Percentiles rank a stretch among this genome's conserved stretches.
phyloP scores from a whole-genome alignment of 2,888 invertebrate genomes.

The Drosophila neotestacea region DNA sequence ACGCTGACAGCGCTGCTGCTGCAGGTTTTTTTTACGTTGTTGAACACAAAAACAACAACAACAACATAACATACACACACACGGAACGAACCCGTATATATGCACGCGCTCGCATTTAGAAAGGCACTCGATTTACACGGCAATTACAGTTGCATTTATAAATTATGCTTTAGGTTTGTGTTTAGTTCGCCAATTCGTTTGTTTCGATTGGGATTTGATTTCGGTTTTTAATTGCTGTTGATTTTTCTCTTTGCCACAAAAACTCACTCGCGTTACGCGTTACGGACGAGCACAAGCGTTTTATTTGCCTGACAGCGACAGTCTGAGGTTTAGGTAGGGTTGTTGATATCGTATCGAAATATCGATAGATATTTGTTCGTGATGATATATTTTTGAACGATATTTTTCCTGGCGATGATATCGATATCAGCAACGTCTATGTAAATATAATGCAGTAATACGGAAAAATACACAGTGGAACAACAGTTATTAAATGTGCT shows the following conservation, averaged over 20 bases:
- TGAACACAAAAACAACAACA: conserved; percentile 69
- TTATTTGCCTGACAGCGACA: conserved; percentile 58
- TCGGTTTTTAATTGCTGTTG: conserved; percentile 48
- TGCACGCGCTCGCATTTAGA: conserved; percentile 72
- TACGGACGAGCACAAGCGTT: conserved; percentile 58
- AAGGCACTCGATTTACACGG: conserved; percentile 60
- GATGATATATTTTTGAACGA: no score
- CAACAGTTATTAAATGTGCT: no score
- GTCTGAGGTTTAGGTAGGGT: conserved; percentile 27
- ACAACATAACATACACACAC: conserved; percentile 52
- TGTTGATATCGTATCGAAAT: no score
- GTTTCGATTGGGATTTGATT: conserved; percentile 42
- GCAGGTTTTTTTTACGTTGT: conserved; percentile 62
- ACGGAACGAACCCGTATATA: conserved; percentile 77
- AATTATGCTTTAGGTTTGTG: conserved; percentile 21
- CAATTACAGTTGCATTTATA: conserved; percentile 39
- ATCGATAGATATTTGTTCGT: no score
- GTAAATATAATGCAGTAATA: no score
- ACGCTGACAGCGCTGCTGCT: conserved; percentile 34
- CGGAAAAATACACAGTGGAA: no score
- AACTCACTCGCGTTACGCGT: conserved; percentile 62
- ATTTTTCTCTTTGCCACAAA: conserved; percentile 43
- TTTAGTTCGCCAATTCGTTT: conserved; percentile 38
- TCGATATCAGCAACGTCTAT: no score
- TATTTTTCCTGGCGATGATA: no score